Conservation (phyloP, 2,797 vertebrate species). For the Falco berigora region DNA sequence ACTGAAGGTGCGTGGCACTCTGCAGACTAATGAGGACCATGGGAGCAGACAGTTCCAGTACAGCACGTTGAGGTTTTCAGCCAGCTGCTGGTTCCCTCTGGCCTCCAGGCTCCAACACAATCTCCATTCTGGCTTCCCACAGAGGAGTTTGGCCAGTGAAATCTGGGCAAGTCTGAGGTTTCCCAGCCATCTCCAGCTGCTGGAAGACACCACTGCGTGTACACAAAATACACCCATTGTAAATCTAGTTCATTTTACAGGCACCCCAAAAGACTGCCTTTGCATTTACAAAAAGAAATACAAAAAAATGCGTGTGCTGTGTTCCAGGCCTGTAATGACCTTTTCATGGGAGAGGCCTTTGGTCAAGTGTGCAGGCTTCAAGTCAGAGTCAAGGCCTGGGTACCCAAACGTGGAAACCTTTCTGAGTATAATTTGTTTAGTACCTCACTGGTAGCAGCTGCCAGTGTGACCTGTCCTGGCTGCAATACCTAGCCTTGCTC, state of each 20-base stretch:
- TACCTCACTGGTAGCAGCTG: background rate
- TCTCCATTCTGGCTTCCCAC: background rate
- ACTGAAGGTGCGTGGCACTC: background rate
- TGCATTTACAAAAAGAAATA: background rate
- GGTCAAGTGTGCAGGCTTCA: background rate
- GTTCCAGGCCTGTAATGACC: background rate
- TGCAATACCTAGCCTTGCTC: background rate
- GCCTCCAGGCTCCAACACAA: background rate
- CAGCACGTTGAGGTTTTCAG: background rate
- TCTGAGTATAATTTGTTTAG: background rate
- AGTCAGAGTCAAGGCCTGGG: background rate
- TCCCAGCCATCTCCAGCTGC: background rate
- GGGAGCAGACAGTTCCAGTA: background rate
- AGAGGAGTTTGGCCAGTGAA: background rate
- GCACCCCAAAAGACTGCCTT: background rate
- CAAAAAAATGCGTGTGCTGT: accelerated
- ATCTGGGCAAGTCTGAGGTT: background rate
- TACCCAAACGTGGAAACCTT: background rate
- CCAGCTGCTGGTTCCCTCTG: background rate
- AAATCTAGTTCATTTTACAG: background rate
- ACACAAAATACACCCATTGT: background rate
- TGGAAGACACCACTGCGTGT: background rate
- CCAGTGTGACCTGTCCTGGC: background rate
- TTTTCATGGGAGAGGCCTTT: background rate
- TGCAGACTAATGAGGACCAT: background rate